Percentiles rank a stretch among this genome's conserved stretches.
These are phyloP conservation scores for Helicoverpa assulta DNA, from an alignment of 2,888 invertebrate species.

Conservation along the genomic window DNA sequence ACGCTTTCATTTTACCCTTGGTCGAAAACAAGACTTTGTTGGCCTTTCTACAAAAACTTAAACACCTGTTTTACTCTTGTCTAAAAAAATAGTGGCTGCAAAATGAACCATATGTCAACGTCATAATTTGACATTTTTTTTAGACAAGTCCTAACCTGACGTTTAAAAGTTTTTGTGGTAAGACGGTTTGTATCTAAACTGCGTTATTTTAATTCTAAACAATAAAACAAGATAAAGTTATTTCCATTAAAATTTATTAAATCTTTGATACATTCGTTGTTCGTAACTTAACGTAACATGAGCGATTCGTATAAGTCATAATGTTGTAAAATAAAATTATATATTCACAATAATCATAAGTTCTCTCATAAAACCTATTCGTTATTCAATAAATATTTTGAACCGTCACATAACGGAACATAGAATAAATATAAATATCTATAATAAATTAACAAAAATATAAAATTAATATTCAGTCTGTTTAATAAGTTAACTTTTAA, in stretches of 20 bases:
- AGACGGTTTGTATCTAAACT: too few species aligned
- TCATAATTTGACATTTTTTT: too few species aligned
- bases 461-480: conserved; percentile 80
- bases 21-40: neutral
- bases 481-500: conserved; percentile 65
- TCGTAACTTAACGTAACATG: conserved; percentile 63
- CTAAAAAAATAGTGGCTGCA: too few species aligned
- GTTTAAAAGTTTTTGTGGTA: too few species aligned
- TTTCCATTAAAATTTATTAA: conserved; percentile 66
- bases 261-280: conserved; percentile 75
- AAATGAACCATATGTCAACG: too few species aligned
- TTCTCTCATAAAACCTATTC: conserved; percentile 48
- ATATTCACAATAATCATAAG: conserved; percentile 58
- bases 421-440: conserved; percentile 74
- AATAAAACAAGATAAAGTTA: conserved; percentile 10
- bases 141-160: too few species aligned
- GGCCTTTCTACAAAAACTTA: too few species aligned
- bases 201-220: too few species aligned
- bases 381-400: conserved; percentile 44
- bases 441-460: conserved; percentile 80
- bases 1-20: neutral
- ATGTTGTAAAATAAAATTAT: conserved; percentile 55
- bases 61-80: too few species aligned
- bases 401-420: conserved; percentile 45
- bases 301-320: conserved; percentile 56